Evolutionary conservation across 2,888 invertebrate species (phyloP), one percentile per base, ranked within the genome.

Genomic region (Macrophya annulata): DNA sequence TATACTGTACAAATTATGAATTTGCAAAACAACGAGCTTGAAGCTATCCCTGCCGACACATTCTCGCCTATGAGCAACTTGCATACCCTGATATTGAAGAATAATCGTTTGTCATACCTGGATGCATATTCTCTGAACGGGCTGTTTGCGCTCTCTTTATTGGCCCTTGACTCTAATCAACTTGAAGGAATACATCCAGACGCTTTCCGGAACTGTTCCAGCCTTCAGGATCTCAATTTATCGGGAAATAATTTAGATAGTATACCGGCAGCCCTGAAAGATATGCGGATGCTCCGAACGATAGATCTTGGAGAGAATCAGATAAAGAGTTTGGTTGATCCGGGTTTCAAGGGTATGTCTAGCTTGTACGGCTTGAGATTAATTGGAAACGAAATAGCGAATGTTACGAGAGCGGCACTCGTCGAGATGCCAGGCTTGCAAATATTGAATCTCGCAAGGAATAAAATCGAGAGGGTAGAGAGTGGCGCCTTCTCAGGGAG

Each of bases 301-400:
- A 96, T 98, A 86, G 97, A 98, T 94, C 94, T 98, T 89, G 98
- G 97, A 86, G 97, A 98, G 94, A 98, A 98, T 94, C 95, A 96
- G 92, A 96, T 99, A 92, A 95, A 96, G 82, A 95, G 96, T 84
- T 94, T 98, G 86, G 97, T 97, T 88, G 96, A 97, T 89, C 96
- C 96, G 43, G 96, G 97, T 77, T 97, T 98, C 93, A 95, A 96
- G 87, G 97, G 97, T 82, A 95, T 98, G 94, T 96, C 95, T 88
- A 97, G 97, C 93, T 95, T 98, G 86, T 97, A 97, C 92, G 97
- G 97, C n/a, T 94, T 98, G 87, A 95, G 98, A 85, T 94, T 98
- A 90, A 97, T 98, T 89, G 97, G 97, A 87, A 98, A 98, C 94
- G 96, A 96, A 93, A 95, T 97, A 89, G 96, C 96, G 92, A 97